These are phyloP conservation scores for Vidua chalybeata DNA, from an alignment of 2,113 vertebrate genomes.

Conservation along the genomic window DNA sequence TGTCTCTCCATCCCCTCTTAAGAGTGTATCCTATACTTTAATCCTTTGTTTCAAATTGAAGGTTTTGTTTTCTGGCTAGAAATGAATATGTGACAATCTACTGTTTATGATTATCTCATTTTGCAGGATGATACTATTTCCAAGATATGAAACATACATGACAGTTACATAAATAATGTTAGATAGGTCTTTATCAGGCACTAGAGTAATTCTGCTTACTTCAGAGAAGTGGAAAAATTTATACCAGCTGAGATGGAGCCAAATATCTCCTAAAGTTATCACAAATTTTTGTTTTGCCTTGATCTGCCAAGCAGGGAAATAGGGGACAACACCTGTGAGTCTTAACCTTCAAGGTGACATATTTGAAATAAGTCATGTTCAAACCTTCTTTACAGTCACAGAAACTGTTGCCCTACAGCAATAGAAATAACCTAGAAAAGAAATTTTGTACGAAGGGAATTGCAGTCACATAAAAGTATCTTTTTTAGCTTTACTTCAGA, in stretches of 20 bases:
- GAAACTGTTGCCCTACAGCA: conserved; percentile 43
- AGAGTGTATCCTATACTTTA: background rate
- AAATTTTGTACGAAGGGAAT: conserved; percentile 25
- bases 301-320: background rate
- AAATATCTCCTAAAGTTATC: background rate
- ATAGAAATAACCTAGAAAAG: conserved; percentile 47
- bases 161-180: background rate
- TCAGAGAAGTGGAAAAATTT: background rate
- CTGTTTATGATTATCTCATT: background rate
- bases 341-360: conserved; percentile 53
- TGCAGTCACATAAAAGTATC: conserved; percentile 26
- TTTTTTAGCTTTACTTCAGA: conserved; percentile 36
- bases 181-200: background rate
- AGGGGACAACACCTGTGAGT: conserved; percentile 18
- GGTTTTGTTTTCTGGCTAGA: background rate
- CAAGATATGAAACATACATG: background rate
- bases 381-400: conserved; percentile 43
- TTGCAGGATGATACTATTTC: background rate
- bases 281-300: background rate
- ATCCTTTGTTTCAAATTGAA: background rate
- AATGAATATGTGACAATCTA: background rate
- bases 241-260: background rate
- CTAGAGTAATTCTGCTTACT: background rate
- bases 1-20: background rate
- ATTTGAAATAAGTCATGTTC: conserved; percentile 59